Evolutionary conservation across 2,888 invertebrate species (phyloP).

Genomic region (Encarsia formosa): DNA sequence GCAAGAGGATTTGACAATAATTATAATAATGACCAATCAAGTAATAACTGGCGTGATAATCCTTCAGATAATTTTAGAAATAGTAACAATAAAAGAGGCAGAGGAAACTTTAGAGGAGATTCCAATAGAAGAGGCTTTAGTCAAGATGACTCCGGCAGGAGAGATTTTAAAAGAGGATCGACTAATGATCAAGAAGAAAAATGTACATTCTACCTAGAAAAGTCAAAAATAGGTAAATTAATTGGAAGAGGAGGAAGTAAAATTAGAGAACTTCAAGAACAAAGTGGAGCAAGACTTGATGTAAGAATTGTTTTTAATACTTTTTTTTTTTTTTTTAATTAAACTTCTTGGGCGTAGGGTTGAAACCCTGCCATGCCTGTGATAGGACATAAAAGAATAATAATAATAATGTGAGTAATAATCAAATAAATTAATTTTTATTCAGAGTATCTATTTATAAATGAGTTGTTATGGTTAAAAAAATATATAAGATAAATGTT

Average conservation of each 20-base stretch:
- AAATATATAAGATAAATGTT: too few species aligned
- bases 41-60: neutral
- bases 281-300: conserved; percentile 71
- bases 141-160: too few species aligned
- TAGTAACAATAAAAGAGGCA: neutral
- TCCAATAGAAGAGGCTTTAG: neutral
- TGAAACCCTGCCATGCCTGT: too few species aligned
- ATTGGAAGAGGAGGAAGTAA: conserved; percentile 79
- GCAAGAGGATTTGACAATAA: neutral
- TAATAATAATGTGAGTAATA: too few species aligned
- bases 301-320: too few species aligned
- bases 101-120: neutral
- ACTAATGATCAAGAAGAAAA: neutral
- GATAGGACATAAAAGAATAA: too few species aligned
- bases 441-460: too few species aligned
- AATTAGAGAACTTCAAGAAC: conserved; percentile 73
- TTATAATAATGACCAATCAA: neutral
- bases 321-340: too few species aligned
- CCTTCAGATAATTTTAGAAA: neutral
- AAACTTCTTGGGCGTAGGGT: too few species aligned
- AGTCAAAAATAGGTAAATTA: conserved; percentile 45
- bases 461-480: too few species aligned
- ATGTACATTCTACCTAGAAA: conserved; percentile 13
- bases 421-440: too few species aligned
- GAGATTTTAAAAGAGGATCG: conserved; percentile 1